Conservation (phyloP, 2,888 invertebrate genomes). For the Mantis religiosa region DNA sequence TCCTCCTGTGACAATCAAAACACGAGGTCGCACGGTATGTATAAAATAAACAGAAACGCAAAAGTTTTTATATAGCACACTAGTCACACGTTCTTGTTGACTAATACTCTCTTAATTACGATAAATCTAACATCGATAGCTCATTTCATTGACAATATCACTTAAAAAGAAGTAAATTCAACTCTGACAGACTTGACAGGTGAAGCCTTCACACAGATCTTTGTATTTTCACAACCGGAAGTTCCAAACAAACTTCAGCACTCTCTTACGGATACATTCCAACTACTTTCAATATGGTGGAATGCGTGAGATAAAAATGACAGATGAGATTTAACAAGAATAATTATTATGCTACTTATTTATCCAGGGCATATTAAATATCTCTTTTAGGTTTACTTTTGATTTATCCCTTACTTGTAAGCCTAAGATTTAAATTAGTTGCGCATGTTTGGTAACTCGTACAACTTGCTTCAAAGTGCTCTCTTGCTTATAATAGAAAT, state of each 20-base stretch:
- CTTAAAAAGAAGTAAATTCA: neutral
- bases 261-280: neutral
- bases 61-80: neutral
- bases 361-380: too few relatives aligned
- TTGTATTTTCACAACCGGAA: neutral
- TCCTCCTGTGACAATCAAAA: neutral
- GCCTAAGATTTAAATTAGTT: too few relatives aligned
- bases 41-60: neutral
- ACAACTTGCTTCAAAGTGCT: too few relatives aligned
- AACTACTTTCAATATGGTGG: neutral
- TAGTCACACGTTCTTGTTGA: neutral
- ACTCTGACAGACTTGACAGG: constrained; percentile 27
- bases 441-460: too few relatives aligned
- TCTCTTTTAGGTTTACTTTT: too few relatives aligned
- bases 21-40: neutral
- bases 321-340: too few relatives aligned
- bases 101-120: neutral
- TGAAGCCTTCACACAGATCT: constrained; percentile 11
- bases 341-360: too few relatives aligned
- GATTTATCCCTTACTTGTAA: too few relatives aligned
- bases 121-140: neutral
- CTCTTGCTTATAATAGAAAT: too few relatives aligned
- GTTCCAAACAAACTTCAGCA: neutral
- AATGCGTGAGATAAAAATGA: too few relatives aligned
- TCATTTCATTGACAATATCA: neutral